Base-by-base conservation (phyloP, 2,113 vertebrate genomes). In the Tyto alba region DNA sequence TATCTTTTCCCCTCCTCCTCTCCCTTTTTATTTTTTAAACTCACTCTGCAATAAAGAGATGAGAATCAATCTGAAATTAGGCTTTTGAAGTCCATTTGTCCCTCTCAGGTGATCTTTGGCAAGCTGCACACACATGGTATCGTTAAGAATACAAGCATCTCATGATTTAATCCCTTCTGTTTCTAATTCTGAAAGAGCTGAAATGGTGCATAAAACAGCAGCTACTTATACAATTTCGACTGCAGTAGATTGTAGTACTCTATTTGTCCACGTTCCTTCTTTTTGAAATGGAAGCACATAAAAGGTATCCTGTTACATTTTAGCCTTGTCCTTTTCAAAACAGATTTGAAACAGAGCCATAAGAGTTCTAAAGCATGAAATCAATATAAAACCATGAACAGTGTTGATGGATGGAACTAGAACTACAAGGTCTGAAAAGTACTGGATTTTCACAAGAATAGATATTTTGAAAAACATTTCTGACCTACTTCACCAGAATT, bases 111-210 rank as follows among this genome's bases (percentile, higher is more conserved):
- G 59, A 48, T 40, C 23, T 40, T 48, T 59, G 48, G 16, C 32
- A 53, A 88, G 16, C 23, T 50, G 34, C 12, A 9, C 10, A n/a
- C n/a, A 21, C 0, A 0, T 30, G 9, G 11, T 59, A 22, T 23
- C 55, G 76, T 64, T 50, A 85, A 10, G 64, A 64, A 60, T 10
- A 45, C 21, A 45, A 55, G 52, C 17, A 78, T 40, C 43, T 88
- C 29, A 30, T 22, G 29, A 63, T 62, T 73, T 59, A 26, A 26
- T 40, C 40, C 40, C 53, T 41, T 29, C 30, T 34, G 5, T 47
- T 69, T 48, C 63, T 32, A 34, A 30, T 55, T 67, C 21, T 23
- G 27, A 74, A 43, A 20, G n/a, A 80, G 23, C 12, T 57, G 73
- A 73, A 88, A 59, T 13, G 7, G 23, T 81, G 21, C 62, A 74